Conservation (phyloP, 2,113 vertebrate genomes). For the Tylochromis polylepis region DNA sequence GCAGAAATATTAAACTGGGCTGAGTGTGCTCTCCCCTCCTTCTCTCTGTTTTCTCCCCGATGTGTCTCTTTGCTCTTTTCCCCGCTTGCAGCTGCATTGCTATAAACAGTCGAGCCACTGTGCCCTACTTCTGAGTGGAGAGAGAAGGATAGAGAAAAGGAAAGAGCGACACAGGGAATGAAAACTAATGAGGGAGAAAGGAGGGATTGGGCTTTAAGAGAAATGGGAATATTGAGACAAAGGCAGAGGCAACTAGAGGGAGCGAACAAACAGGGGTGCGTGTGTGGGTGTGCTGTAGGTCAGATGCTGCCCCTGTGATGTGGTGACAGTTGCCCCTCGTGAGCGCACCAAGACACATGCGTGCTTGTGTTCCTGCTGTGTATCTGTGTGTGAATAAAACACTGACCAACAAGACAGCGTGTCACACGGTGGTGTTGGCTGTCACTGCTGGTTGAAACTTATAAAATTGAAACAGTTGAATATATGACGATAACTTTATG, state of each 20-base stretch:
- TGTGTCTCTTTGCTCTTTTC: neutral
- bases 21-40: neutral
- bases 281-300: neutral
- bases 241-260: neutral
- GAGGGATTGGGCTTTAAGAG: slow-evolving; percentile 7
- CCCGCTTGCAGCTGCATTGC: slow-evolving; percentile 59
- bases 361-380: neutral
- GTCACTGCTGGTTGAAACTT: slow-evolving; percentile 12
- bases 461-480: neutral
- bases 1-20: neutral
- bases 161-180: slow-evolving; percentile 17
- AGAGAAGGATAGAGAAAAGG: slow-evolving; percentile 16
- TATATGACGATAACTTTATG: neutral
- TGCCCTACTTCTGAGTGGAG: slow-evolving; percentile 63
- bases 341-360: slow-evolving; percentile 14
- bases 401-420: slow-evolving; percentile 18
- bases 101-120: slow-evolving; percentile 66
- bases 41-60: neutral
- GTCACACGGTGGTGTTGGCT: neutral
- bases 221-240: slow-evolving; percentile 21
- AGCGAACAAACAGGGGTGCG: neutral
- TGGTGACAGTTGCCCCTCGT: slow-evolving; percentile 15
- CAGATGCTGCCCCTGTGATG: slow-evolving; percentile 52
- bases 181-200: slow-evolving; percentile 35
- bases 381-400: neutral